Evolutionary conservation across 2,888 invertebrate species (phyloP), one percentile per base, ranked within the genome.

Genomic region (Harpagoxenus sublaevis): DNA sequence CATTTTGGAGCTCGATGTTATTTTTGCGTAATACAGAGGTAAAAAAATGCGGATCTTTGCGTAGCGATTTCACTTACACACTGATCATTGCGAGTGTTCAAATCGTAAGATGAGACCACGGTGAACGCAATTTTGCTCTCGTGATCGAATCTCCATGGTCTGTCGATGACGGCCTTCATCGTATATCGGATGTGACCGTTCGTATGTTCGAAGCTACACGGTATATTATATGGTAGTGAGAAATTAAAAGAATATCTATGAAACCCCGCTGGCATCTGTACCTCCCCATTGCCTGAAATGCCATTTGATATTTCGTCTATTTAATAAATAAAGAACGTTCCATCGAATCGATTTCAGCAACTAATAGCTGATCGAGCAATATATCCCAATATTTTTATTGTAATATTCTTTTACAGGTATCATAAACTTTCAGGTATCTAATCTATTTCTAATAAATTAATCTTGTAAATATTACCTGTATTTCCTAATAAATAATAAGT

Each of bases 121-220:
- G 89, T 89, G n/a, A 90, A 90, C 3, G 88, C 96, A 94, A 96
- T 96, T 95, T 97, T 97, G 73, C 97, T 96, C 89, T 97, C 97
- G 91, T 97, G 97, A 95, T 98, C 97, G 93, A 97, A 97, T 92
- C 97, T 97, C 97, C 97, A 98, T 1, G 98, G 97, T 48, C 97
- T 96, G 91, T 98, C 97, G 12, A 98, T 95, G 0, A 96, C 96
- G 0, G 97, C 97, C 94, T 97, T 97, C 35, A 98, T 96, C 9
- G 97, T 96, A 92, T 98, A 98, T 15, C 97, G 96, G n/a, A 98
- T 96, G 92, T 96, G 96, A 0, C 98, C 98, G 93, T 95, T 95
- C 89, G 96, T 94, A 91, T 95, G 94, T 90, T 96, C 97, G 93
- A 97, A 98, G 0, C 97, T 97, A 0, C 97, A 97, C 94, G 98